These are phyloP conservation scores for Megastigmus dorsalis DNA, from an alignment of 2,888 invertebrate species.

Conservation along the genomic window DNA sequence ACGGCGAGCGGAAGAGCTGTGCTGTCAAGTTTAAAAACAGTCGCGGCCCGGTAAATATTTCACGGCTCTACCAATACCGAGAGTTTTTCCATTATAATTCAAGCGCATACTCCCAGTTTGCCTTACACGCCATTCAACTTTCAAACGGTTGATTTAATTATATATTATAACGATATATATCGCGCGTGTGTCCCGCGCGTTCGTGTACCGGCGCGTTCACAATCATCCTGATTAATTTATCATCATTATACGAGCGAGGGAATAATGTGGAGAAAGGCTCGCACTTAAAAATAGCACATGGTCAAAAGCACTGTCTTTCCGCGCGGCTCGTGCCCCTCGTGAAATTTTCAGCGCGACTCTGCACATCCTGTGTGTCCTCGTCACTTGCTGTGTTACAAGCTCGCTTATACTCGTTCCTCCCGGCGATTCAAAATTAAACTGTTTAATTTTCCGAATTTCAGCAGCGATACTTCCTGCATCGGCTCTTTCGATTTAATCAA, in stretches of 20 bases:
- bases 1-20: too few relatives aligned
- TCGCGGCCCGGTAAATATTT: too few relatives aligned
- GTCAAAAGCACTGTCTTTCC: neutral
- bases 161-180: too few relatives aligned
- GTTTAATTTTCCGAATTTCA: too few relatives aligned
- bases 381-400: neutral
- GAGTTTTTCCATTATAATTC: constrained; percentile 12
- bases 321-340: neutral
- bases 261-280: too few relatives aligned
- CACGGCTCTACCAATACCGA: too few relatives aligned
- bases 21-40: too few relatives aligned
- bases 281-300: neutral
- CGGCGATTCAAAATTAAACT: neutral
- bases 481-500: neutral
- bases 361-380: neutral
- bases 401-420: neutral
- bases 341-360: neutral
- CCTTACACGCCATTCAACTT: constrained; percentile 1
- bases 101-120: neutral
- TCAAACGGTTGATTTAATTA: neutral
- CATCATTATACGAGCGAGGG: too few relatives aligned
- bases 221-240: constrained; percentile 2
- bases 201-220: too few relatives aligned
- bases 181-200: neutral
- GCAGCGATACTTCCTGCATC: neutral